Evolutionary conservation across 53 echinoderm and acorn worm species (phyloP).

Genomic region (Temnopleurus reevesii): DNA sequence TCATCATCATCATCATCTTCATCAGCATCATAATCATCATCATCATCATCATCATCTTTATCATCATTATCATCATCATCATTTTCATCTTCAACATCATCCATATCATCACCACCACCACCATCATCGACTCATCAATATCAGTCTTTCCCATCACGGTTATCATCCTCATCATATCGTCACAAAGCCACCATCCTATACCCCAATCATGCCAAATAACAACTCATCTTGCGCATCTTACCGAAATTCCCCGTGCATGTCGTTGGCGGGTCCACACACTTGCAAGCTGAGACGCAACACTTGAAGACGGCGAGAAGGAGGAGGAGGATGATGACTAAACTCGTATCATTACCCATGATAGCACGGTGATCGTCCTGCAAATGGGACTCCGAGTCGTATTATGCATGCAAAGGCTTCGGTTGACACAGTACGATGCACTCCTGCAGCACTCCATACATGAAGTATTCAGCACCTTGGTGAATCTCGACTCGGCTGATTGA

Average conservation of each 20-base stretch:
- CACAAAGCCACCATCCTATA: no score
- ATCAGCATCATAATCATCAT: no score
- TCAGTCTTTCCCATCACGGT: no score
- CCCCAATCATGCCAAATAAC: neutral
- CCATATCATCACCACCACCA: no score
- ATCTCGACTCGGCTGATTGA: no score
- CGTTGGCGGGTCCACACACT: slow-evolving; percentile 23
- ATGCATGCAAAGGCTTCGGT: neutral
- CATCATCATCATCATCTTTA: no score
- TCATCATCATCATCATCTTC: no score
- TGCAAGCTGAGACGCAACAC: neutral
- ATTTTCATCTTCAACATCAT: no score
- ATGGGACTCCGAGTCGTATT: neutral
- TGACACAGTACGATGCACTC: neutral
- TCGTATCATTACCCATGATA: neutral
- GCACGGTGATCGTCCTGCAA: neutral
- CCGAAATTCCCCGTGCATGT: slow-evolving; percentile 13
- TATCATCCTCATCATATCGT: neutral
- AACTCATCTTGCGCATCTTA: neutral
- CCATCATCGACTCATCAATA: no score
- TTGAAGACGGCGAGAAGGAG: neutral
- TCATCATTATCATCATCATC: no score
- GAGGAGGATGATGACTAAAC: neutral
- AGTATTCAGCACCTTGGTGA: neutral
- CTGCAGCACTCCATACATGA: neutral